phyloP scores from a whole-genome alignment of 2,888 invertebrate genomes.

The Podabrus alpinus region DNA sequence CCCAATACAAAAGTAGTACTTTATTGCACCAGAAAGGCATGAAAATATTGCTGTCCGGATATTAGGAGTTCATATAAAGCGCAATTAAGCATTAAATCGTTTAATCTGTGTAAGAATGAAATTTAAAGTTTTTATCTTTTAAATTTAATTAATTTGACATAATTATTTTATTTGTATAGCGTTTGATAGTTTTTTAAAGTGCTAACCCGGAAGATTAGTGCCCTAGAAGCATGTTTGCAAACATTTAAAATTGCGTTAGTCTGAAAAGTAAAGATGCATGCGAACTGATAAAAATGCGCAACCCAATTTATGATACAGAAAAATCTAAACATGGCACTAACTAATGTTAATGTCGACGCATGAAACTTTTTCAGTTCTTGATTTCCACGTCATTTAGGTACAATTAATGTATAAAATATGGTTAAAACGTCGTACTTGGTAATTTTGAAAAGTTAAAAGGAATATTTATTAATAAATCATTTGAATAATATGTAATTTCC shows the following conservation, averaged over 20 bases:
- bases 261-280: background rate
- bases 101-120: background rate
- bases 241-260: background rate
- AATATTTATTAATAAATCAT: background rate
- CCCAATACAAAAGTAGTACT: too few species aligned
- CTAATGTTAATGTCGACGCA: background rate
- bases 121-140: background rate
- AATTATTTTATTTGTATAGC: background rate
- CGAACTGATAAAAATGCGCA: background rate
- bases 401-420: background rate
- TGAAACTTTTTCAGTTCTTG: background rate
- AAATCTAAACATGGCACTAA: background rate
- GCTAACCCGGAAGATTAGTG: background rate
- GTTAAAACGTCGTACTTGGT: background rate
- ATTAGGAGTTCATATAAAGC: too few species aligned
- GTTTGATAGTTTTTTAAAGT: background rate
- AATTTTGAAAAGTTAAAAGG: background rate
- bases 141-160: background rate
- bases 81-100: too few species aligned
- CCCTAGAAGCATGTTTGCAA: background rate
- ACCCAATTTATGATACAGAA: background rate
- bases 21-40: too few species aligned
- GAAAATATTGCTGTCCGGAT: too few species aligned
- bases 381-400: background rate
- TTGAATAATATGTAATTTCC: background rate